These are phyloP conservation scores for Colistium nudipinnis DNA, from an alignment of 2,113 vertebrate genomes.

Conservation along the genomic window DNA sequence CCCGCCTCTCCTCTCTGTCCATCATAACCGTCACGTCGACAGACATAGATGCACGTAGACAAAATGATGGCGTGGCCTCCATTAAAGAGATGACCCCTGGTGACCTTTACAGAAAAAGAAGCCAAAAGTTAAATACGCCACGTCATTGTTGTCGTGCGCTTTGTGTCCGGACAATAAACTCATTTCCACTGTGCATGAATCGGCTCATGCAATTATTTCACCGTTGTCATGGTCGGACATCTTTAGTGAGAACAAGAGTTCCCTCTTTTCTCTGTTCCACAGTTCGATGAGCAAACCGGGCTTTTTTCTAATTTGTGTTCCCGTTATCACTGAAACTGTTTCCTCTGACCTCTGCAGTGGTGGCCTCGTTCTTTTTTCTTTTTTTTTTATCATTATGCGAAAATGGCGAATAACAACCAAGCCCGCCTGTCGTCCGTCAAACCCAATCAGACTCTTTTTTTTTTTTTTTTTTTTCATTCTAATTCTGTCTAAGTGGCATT, in stretches of 20 bases:
- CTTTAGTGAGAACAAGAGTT: conserved; percentile 21
- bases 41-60: too few species aligned
- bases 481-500: conserved; percentile 62
- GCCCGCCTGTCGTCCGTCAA: conserved; percentile 24
- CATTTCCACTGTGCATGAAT: neutral
- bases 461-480: too few species aligned
- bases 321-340: conserved; percentile 39
- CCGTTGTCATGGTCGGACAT: conserved; percentile 2
- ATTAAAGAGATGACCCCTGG: conserved; percentile 9
- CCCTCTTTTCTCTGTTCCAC: conserved; percentile 16
- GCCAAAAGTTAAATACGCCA: neutral
- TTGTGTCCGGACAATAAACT: conserved; percentile 12
- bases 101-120: neutral
- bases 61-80: neutral
- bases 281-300: neutral
- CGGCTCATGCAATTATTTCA: conserved; percentile 3
- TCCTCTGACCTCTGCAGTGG: conserved; percentile 31
- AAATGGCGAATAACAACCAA: conserved; percentile 11
- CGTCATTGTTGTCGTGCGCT: neutral
- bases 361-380: conserved; percentile 32
- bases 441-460: conserved; percentile 23
- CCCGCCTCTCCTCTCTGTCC: neutral
- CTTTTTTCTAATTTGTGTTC: conserved; percentile 11
- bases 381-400: conserved; percentile 12
- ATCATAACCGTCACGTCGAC: neutral